These are phyloP conservation scores for Ivindomyrus marchei DNA, from an alignment of 2,113 vertebrate species.

Conservation along the genomic window DNA sequence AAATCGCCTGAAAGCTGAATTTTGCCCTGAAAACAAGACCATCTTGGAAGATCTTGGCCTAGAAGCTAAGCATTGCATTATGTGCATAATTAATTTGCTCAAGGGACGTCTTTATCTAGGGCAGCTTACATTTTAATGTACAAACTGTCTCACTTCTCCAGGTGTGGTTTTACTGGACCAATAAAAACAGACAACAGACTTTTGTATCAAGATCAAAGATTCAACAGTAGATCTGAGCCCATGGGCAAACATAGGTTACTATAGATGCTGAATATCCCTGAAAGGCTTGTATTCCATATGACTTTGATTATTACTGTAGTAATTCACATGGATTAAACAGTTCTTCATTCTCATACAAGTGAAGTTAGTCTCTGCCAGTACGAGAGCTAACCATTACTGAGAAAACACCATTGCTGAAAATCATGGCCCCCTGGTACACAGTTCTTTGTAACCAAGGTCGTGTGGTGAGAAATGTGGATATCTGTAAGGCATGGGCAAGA, in stretches of 20 bases:
- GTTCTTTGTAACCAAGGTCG: not conserved
- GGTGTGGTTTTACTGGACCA: constrained; percentile 5
- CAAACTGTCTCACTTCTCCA: not conserved
- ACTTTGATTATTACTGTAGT: not conserved
- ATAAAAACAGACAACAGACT: not conserved
- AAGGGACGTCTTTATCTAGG: not conserved
- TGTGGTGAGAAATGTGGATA: not conserved
- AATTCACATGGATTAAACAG: not conserved
- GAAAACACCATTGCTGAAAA: not conserved
- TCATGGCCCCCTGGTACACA: not conserved
- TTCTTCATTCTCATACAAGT: not conserved
- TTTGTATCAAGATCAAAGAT: not conserved
- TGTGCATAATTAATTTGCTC: not conserved
- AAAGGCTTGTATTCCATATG: not conserved
- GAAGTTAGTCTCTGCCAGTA: not conserved
- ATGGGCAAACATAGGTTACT: not conserved
- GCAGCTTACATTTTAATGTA: not conserved
- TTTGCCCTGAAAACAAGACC: constrained; percentile 7
- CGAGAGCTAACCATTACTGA: not conserved
- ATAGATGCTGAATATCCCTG: not conserved
- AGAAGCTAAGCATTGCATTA: not conserved
- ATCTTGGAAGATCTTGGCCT: not conserved
- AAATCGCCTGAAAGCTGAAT: constrained; percentile 5
- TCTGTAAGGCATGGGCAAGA: constrained; percentile 8
- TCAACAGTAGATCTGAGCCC: not conserved